Percentiles rank a stretch among this genome's conserved stretches.
Evolutionary conservation across 2,113 vertebrate genomes (phyloP).

Genomic region (Tenrec ecaudatus): DNA sequence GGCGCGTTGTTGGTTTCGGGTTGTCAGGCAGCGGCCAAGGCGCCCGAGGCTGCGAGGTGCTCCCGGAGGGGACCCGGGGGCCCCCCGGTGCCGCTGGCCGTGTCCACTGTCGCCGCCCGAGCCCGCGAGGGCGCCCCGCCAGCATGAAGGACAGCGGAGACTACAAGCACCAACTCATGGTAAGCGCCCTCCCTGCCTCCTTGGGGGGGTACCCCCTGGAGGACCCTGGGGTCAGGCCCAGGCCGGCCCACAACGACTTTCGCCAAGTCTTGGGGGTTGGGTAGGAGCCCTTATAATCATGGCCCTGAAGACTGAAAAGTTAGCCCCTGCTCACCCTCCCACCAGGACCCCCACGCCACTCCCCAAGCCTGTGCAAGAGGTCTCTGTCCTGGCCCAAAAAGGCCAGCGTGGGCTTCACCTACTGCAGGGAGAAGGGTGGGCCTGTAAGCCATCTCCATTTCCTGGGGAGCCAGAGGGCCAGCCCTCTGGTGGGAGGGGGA

Average conservation of each 20-base stretch:
- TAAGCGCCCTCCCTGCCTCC: conserved; percentile 41
- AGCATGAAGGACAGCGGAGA: conserved; percentile 79
- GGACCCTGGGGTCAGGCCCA: not conserved
- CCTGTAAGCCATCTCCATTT: not conserved
- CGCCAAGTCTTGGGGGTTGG: not conserved
- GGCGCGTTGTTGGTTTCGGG: conserved; percentile 79
- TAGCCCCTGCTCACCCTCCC: not conserved
- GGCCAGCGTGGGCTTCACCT: not conserved
- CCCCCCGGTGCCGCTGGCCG: too few species aligned
- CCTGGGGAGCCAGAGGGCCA: not conserved
- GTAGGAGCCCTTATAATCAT: not conserved
- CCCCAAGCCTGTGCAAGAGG: not conserved
- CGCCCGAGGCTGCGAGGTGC: not conserved
- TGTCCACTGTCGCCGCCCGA: conserved; percentile 32
- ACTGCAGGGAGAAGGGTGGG: not conserved
- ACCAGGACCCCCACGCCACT: too few species aligned
- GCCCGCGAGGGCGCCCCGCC: conserved; percentile 11
- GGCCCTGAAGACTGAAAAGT: not conserved
- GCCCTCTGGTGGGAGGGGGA: too few species aligned
- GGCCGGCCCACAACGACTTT: not conserved
- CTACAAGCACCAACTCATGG: conserved; percentile 78
- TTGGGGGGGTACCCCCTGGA: not conserved
- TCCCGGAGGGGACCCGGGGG: not conserved
- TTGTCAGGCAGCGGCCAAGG: conserved; percentile 76
- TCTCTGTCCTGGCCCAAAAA: not conserved